A percentile compares a stretch with the other conserved stretches of the same genome.
Evolutionary conservation across 1,140 invertebrate genomes (phyloP).

Genomic region (Hormaphis cornu): DNA sequence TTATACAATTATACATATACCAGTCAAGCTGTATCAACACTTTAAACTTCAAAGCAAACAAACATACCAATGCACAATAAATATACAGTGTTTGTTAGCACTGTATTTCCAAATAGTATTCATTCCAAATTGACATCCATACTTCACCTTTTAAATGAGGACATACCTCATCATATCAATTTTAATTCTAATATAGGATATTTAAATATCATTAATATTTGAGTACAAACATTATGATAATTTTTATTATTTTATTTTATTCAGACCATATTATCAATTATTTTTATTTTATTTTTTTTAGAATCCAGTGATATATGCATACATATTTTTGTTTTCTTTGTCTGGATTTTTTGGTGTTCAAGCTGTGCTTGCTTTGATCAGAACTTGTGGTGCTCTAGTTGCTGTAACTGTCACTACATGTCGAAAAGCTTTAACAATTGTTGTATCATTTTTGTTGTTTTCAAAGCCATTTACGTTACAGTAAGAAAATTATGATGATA

Average conservation of each 20-base stretch:
- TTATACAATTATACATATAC: too few relatives aligned
- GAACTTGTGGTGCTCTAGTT: slow-evolving; percentile 75
- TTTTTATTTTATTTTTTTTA: slow-evolving; percentile 43
- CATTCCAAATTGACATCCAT: too few relatives aligned
- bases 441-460: slow-evolving; percentile 87
- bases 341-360: slow-evolving; percentile 87
- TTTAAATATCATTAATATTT: too few relatives aligned
- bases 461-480: slow-evolving; percentile 88
- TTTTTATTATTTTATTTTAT: not conserved
- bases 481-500: slow-evolving; percentile 55
- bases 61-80: too few relatives aligned
- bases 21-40: too few relatives aligned
- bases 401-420: slow-evolving; percentile 83
- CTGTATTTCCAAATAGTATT: too few relatives aligned
- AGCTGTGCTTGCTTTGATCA: slow-evolving; percentile 78
- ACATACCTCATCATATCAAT: too few relatives aligned
- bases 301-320: slow-evolving; percentile 73
- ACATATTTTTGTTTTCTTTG: slow-evolving; percentile 75
- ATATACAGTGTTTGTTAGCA: too few relatives aligned
- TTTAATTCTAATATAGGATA: too few relatives aligned
- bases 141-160: too few relatives aligned
- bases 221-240: too few relatives aligned
- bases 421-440: slow-evolving; percentile 83
- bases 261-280: not conserved
- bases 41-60: too few relatives aligned